Evolutionary conservation across 2,888 invertebrate species (phyloP).

Genomic region (Pachycephus smyrnensis): DNA sequence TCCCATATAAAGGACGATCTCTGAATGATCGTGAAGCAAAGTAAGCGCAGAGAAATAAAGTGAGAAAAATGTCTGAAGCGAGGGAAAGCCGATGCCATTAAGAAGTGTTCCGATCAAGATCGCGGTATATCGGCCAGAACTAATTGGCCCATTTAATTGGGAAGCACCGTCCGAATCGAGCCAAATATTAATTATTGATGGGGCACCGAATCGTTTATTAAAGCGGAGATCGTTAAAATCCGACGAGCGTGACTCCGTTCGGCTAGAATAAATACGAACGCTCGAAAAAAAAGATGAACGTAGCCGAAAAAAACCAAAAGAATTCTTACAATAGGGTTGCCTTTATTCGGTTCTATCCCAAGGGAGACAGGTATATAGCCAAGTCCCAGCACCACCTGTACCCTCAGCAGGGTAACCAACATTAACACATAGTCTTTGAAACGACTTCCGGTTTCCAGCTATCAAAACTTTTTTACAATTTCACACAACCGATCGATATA

Average conservation of each 20-base stretch:
- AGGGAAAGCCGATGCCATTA: neutral
- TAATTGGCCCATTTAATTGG: conserved; percentile 64
- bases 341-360: neutral
- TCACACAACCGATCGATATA: neutral
- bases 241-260: neutral
- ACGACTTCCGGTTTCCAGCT: neutral
- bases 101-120: conserved; percentile 10
- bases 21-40: neutral
- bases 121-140: conserved; percentile 59
- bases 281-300: neutral
- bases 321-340: neutral
- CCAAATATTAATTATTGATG: conserved; percentile 63
- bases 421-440: neutral
- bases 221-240: conserved; percentile 11
- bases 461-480: neutral
- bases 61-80: neutral
- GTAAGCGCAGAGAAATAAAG: neutral
- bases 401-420: neutral
- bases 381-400: neutral
- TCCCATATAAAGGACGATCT: neutral
- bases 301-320: neutral
- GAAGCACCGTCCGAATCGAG: conserved; percentile 55
- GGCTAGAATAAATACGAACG: neutral
- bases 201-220: conserved; percentile 23
- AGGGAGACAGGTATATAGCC: neutral